Conservation (phyloP, 35 echinoderm and acorn worm species). For the Anneissia japonica region DNA sequence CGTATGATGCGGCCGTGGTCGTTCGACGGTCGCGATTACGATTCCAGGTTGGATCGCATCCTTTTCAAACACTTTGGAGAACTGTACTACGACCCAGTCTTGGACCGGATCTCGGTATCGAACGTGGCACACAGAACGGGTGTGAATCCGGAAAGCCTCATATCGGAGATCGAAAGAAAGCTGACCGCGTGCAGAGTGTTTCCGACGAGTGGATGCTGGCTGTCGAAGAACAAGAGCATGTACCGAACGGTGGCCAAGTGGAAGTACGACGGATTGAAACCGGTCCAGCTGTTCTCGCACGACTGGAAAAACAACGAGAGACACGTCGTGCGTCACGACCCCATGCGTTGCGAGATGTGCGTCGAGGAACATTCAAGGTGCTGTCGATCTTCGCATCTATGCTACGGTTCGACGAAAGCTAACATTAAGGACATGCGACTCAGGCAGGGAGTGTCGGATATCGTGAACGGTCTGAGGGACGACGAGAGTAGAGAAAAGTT, state of each 20-base stretch:
- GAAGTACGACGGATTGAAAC: neutral
- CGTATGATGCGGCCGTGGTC: neutral
- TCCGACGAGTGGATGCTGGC: neutral
- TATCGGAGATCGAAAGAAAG: neutral
- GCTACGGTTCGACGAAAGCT: neutral
- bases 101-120: neutral
- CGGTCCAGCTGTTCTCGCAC: neutral
- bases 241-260: neutral
- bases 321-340: neutral
- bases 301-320: neutral
- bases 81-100: neutral
- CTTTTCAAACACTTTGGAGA: neutral
- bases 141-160: neutral
- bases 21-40: neutral
- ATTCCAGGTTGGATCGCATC: neutral
- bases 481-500: neutral
- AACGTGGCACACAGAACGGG: neutral
- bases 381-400: neutral
- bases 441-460: neutral
- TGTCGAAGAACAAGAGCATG: neutral
- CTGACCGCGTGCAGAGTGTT: neutral
- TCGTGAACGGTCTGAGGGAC: neutral
- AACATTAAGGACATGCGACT: neutral
- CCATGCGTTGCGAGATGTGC: neutral
- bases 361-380: neutral